Percentiles rank a stretch among this genome's conserved stretches.
Evolutionary conservation across 2,113 vertebrate species (phyloP).

Genomic region (Sylvia atricapilla): DNA sequence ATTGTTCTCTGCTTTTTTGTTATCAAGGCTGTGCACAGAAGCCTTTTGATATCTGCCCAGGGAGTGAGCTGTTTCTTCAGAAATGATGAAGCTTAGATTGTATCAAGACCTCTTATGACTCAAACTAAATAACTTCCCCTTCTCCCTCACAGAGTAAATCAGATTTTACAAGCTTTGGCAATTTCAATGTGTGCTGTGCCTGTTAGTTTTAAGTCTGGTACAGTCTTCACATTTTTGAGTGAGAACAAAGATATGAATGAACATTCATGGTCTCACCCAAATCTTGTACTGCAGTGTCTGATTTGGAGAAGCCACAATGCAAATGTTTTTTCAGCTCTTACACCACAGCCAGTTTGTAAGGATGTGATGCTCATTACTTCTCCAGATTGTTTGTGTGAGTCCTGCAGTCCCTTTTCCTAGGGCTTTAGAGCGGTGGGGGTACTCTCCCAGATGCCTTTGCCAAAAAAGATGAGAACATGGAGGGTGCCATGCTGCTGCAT

Average conservation of each 20-base stretch:
- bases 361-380: background rate
- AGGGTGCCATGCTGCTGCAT: background rate
- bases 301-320: background rate
- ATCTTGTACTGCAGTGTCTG: background rate
- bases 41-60: conserved; percentile 4
- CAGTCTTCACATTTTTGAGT: background rate
- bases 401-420: background rate
- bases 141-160: background rate
- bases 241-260: background rate
- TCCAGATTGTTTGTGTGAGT: background rate
- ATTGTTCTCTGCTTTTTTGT: conserved; percentile 9
- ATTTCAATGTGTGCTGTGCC: background rate
- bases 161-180: background rate
- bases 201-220: background rate
- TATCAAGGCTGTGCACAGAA: background rate
- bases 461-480: background rate
- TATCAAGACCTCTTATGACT: conserved; percentile 26
- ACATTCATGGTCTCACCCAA: background rate
- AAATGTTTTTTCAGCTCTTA: background rate
- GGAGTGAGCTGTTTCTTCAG: conserved; percentile 14
- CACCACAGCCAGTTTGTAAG: background rate
- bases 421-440: background rate
- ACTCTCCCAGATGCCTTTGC: background rate
- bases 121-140: conserved; percentile 8
- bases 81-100: conserved; percentile 37